These are phyloP conservation scores for Rutilus rutilus DNA, from an alignment of 2,113 vertebrate genomes.

Conservation along the genomic window DNA sequence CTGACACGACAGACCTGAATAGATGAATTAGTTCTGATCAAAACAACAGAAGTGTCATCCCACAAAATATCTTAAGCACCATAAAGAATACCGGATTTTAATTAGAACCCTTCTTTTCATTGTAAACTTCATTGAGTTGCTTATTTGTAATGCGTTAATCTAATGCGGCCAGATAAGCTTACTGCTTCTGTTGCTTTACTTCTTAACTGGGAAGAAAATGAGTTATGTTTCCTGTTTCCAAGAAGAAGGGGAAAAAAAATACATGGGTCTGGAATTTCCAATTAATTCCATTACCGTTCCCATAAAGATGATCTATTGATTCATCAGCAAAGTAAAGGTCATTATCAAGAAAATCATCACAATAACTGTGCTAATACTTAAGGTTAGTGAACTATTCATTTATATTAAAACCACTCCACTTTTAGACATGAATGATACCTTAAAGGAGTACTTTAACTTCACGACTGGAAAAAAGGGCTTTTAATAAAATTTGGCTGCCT, in stretches of 20 bases:
- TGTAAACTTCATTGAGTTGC: background rate
- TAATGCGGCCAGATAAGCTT: background rate
- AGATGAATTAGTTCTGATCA: background rate
- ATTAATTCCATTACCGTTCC: background rate
- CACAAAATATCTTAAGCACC: background rate
- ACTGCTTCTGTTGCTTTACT: background rate
- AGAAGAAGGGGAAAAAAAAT: background rate
- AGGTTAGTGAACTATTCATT: background rate
- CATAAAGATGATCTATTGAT: background rate
- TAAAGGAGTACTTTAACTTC: no score
- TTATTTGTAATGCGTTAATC: background rate
- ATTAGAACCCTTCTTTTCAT: background rate
- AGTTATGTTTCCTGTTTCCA: conserved; percentile 6
- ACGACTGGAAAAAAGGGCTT: no score
- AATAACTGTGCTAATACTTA: background rate
- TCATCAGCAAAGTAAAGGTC: background rate
- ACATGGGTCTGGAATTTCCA: background rate
- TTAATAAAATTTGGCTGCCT: no score
- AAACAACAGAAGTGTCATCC: background rate
- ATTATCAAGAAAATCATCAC: background rate
- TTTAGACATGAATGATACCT: background rate
- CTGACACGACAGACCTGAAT: background rate
- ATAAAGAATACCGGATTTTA: background rate
- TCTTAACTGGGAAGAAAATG: background rate
- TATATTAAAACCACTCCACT: background rate